Percentiles rank a stretch among this genome's conserved stretches.
Conservation (phyloP, 2,797 vertebrate species). For the Eutrigla gurnardus region DNA sequence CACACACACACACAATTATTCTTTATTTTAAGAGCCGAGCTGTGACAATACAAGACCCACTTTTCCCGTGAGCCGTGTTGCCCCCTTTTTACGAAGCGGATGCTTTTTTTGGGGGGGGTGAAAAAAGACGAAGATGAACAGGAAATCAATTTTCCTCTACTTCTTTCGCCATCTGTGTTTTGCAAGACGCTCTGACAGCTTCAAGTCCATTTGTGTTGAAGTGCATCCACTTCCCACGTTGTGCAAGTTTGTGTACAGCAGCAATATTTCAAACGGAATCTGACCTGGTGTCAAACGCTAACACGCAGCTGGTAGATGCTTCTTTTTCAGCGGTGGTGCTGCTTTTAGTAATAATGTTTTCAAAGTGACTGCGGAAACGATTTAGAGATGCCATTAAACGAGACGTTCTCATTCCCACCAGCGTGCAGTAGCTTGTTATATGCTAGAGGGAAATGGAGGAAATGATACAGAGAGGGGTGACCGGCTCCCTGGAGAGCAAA, state of each 20-base stretch:
- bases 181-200: conserved; percentile 8
- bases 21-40: not conserved
- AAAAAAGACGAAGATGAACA: conserved; percentile 6
- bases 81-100: conserved; percentile 2
- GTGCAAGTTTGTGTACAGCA: not conserved
- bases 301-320: conserved; percentile 8
- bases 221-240: conserved; percentile 16
- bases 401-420: conserved; percentile 10
- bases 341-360: conserved; percentile 19
- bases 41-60: not conserved
- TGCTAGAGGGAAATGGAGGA: conserved; percentile 38
- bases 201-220: conserved; percentile 21
- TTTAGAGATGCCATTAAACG: conserved; percentile 18
- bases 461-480: conserved; percentile 51
- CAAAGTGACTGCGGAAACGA: not conserved
- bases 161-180: conserved; percentile 27
- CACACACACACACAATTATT: not conserved
- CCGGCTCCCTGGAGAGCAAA: conserved; percentile 41
- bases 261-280: conserved; percentile 15
- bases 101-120: not conserved
- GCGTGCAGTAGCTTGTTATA: conserved; percentile 33
- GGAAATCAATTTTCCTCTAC: conserved; percentile 14
- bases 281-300: conserved; percentile 37
- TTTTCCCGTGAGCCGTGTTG: not conserved
- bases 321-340: not conserved